Evolutionary conservation across 1,140 invertebrate genomes (phyloP).

Genomic region (Apis mellifera): DNA sequence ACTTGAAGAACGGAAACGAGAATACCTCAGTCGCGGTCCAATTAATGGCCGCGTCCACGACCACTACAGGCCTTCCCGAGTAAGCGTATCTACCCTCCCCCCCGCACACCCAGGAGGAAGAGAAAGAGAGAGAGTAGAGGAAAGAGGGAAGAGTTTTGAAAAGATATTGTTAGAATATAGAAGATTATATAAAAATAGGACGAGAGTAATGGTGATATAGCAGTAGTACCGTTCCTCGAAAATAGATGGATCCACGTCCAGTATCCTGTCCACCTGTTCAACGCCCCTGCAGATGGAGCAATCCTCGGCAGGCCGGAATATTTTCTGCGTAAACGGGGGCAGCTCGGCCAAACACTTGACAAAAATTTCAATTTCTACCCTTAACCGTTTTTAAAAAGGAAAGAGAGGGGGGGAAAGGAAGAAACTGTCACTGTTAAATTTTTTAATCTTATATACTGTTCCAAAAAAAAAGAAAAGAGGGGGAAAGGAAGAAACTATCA

Average conservation of each 20-base stretch:
- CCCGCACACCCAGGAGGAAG: background rate
- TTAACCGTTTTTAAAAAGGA: background rate
- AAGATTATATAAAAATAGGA: too few species aligned
- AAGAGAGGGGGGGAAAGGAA: too few species aligned
- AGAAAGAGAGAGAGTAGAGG: too few species aligned
- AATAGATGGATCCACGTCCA: slow-evolving; percentile 84
- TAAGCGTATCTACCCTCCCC: slow-evolving; percentile 86
- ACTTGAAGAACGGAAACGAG: slow-evolving; percentile 90
- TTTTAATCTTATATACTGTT: too few species aligned
- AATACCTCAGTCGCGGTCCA: slow-evolving; percentile 89
- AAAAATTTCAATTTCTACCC: slow-evolving; percentile 46
- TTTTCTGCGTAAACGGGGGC: slow-evolving; percentile 83
- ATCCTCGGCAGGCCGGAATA: slow-evolving; percentile 88
- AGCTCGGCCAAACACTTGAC: slow-evolving; percentile 84
- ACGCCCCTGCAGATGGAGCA: slow-evolving; percentile 88
- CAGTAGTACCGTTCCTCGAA: slow-evolving; percentile 85
- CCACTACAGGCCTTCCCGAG: slow-evolving; percentile 89
- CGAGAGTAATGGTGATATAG: too few species aligned
- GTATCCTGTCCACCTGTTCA: slow-evolving; percentile 84
- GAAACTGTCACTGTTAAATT: too few species aligned
- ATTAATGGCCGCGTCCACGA: slow-evolving; percentile 88
- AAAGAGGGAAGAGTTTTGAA: background rate
- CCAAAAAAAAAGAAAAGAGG: too few species aligned
- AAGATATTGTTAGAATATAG: too few species aligned
- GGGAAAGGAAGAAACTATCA: too few species aligned